These are phyloP conservation scores for Isaurus tuberculatus DNA, from an alignment of 92 coral and sea anemone genomes.

Conservation along the genomic window DNA sequence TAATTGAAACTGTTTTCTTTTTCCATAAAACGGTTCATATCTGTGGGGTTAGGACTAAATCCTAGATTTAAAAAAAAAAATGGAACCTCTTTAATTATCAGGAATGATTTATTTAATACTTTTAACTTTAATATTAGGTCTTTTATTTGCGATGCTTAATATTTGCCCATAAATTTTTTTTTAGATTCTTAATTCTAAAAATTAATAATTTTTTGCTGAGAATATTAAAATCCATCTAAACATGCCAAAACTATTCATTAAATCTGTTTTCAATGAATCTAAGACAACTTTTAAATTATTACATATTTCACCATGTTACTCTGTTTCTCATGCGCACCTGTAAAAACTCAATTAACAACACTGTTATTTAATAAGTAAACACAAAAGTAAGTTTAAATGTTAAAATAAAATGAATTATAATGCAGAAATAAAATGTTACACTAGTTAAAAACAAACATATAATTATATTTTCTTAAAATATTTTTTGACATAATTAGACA, in stretches of 20 bases:
- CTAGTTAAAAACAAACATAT: not conserved
- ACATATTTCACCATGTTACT: not conserved
- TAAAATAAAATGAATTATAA: not conserved
- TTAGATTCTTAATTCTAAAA: no score
- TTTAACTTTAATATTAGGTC: no score
- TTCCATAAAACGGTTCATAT: no score
- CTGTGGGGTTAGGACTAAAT: no score
- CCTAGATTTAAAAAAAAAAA: no score
- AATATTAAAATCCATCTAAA: not conserved
- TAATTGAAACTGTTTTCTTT: no score
- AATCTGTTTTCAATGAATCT: not conserved
- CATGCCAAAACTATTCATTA: not conserved
- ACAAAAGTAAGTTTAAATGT: not conserved
- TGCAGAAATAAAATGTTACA: not conserved
- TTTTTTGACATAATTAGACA: no score
- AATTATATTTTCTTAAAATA: not conserved
- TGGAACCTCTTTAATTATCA: no score
- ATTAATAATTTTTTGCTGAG: no score
- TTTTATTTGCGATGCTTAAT: no score
- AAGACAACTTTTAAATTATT: not conserved
- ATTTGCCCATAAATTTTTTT: no score
- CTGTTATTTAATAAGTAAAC: not conserved
- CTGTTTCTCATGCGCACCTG: conserved; percentile 15
- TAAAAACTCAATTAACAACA: conserved; percentile 39
- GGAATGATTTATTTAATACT: no score